These are phyloP conservation scores for Ctenomys sociabilis DNA, from an alignment of 2,113 vertebrate genomes.

Conservation along the genomic window DNA sequence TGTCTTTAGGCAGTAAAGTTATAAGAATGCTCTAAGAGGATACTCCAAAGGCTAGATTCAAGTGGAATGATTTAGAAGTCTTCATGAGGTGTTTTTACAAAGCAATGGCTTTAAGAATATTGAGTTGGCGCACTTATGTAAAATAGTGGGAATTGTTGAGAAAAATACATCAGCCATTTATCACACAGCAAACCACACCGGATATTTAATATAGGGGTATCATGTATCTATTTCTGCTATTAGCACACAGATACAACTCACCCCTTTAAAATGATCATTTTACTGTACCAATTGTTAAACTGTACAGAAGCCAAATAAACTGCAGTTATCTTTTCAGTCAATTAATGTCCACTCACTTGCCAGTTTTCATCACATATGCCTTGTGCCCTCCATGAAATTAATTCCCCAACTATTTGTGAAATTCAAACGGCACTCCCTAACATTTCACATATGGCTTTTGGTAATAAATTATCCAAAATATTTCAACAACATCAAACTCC, in stretches of 20 bases:
- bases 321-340: neutral
- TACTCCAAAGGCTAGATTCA: neutral
- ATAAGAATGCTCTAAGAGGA: neutral
- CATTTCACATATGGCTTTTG: conserved; percentile 61
- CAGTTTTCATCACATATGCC: neutral
- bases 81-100: neutral
- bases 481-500: conserved; percentile 41
- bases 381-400: neutral
- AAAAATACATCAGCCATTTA: neutral
- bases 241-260: neutral
- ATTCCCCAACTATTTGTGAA: conserved; percentile 64
- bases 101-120: conserved; percentile 28
- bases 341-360: neutral
- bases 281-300: neutral
- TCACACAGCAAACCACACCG: conserved; percentile 4
- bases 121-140: conserved; percentile 29
- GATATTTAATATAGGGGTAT: conserved; percentile 1
- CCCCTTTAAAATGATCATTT: fast-evolving
- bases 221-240: conserved; percentile 53
- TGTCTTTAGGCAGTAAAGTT: neutral
- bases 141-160: conserved; percentile 32
- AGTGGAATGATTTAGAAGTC: conserved; percentile 6
- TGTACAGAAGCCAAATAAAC: conserved; percentile 28
- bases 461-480: conserved; percentile 63
- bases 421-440: conserved; percentile 43